Evolutionary conservation across 2,113 vertebrate genomes (phyloP).

Genomic region (Urocitellus parryii): DNA sequence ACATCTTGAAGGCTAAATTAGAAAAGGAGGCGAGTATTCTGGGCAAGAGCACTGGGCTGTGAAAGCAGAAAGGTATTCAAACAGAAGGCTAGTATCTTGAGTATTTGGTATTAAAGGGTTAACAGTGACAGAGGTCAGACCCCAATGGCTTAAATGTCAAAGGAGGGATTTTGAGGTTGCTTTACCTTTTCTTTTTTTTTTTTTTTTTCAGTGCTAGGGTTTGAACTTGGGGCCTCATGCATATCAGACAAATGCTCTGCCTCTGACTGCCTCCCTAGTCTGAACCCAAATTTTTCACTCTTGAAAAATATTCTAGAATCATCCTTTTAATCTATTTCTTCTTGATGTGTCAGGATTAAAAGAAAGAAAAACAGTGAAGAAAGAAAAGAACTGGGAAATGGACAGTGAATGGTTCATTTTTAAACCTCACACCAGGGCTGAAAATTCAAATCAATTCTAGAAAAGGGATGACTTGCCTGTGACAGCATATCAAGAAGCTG

Average conservation of each 20-base stretch:
- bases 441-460: constrained; percentile 1
- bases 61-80: not conserved
- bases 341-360: not conserved
- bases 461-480: not conserved
- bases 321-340: not conserved
- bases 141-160: not conserved
- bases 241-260: too few relatives aligned
- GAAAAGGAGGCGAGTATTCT: not conserved
- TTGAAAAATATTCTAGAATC: not conserved
- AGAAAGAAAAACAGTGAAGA: not conserved
- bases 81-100: not conserved
- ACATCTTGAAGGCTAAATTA: not conserved
- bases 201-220: not conserved
- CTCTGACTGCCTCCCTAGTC: too few relatives aligned
- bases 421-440: not conserved
- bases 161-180: not conserved
- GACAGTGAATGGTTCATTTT: not conserved
- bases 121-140: not conserved
- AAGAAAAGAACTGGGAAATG: not conserved
- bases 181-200: not conserved
- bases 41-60: not conserved
- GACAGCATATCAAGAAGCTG: not conserved
- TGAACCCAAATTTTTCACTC: not conserved
- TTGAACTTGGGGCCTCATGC: too few relatives aligned
- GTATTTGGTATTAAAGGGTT: not conserved